Conservation (phyloP, 2,888 invertebrate species). For the Sceliomorpha sp. region DNA sequence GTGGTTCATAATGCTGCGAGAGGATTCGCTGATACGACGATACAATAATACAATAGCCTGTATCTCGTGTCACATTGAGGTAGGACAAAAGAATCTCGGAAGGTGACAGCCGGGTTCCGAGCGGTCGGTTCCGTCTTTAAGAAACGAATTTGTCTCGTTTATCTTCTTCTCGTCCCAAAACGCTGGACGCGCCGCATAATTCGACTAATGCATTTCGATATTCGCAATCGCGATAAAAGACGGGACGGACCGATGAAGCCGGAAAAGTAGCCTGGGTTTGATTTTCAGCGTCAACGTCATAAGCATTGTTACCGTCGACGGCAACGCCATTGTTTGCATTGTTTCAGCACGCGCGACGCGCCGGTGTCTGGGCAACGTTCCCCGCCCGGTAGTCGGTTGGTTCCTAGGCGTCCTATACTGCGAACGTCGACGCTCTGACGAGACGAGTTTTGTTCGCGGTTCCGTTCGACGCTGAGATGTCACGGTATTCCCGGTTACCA, state of each 20-base stretch:
- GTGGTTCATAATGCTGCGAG: too few relatives aligned
- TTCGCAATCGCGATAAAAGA: too few relatives aligned
- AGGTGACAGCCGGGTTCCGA: too few relatives aligned
- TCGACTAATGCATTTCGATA: too few relatives aligned
- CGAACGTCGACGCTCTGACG: conserved; percentile 48
- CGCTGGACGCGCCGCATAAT: too few relatives aligned
- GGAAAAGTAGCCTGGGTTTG: conserved; percentile 51
- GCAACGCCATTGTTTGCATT: conserved; percentile 53
- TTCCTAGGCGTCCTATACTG: conserved; percentile 49
- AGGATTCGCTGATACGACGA: too few relatives aligned
- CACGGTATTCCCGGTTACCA: conserved; percentile 68
- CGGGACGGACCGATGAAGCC: conserved; percentile 42
- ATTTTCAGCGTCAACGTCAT: conserved; percentile 59
- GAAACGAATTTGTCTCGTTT: too few relatives aligned
- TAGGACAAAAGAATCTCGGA: too few relatives aligned
- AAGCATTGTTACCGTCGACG: conserved; percentile 58
- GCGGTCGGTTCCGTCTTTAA: too few relatives aligned
- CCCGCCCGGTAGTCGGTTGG: conserved; percentile 49
- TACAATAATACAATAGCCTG: too few relatives aligned
- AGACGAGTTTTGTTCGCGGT: conserved; percentile 54
- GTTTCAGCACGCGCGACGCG: conserved; percentile 49
- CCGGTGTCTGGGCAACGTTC: conserved; percentile 52
- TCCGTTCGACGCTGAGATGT: conserved; percentile 66
- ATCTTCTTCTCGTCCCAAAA: too few relatives aligned
- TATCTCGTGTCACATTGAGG: too few relatives aligned